A percentile compares a stretch with the other conserved stretches of the same genome.
phyloP scores from a whole-genome alignment of 2,888 invertebrate species.

The Rhimphoctona megacephalus region DNA sequence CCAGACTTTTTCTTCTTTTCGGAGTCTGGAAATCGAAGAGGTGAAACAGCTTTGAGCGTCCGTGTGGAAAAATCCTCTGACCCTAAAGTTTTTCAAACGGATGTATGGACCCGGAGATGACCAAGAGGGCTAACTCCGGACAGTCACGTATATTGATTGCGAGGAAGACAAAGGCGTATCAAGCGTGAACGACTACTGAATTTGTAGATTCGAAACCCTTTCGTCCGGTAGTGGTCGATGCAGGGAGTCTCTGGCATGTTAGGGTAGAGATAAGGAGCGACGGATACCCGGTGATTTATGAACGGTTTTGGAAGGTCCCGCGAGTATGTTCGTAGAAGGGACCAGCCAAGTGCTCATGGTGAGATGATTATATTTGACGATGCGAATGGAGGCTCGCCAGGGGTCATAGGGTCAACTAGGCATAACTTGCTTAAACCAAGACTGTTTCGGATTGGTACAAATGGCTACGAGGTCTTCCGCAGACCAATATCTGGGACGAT shows the following conservation, averaged over 20 bases:
- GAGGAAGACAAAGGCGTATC: background rate
- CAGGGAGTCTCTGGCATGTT: conserved; percentile 22
- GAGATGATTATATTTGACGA: conserved; percentile 44
- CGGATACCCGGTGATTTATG: conserved; percentile 63
- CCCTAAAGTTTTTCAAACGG: conserved; percentile 53
- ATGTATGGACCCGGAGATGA: conserved; percentile 36
- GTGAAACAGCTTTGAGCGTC: conserved; percentile 26
- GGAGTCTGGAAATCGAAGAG: conserved; percentile 24
- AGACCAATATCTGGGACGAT: conserved; percentile 2
- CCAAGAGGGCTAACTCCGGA: conserved; percentile 28
- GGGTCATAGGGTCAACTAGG: conserved; percentile 18
- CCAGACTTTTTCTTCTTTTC: conserved; percentile 20
- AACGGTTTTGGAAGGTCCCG: conserved; percentile 48
- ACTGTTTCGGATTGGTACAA: conserved; percentile 33
- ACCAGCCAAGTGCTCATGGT: conserved; percentile 13
- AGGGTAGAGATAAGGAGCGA: conserved; percentile 51
- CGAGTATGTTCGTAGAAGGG: conserved; percentile 33
- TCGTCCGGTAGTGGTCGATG: background rate
- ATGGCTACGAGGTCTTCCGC: conserved; percentile 29
- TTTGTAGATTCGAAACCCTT: background rate
- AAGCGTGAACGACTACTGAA: no score
- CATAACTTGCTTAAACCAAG: conserved; percentile 11
- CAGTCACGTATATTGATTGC: conserved; percentile 27
- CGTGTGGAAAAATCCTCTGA: conserved; percentile 42
- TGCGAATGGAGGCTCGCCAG: conserved; percentile 37